These are phyloP conservation scores for Anaspis maculata DNA, from an alignment of 2,888 invertebrate genomes.

Conservation along the genomic window DNA sequence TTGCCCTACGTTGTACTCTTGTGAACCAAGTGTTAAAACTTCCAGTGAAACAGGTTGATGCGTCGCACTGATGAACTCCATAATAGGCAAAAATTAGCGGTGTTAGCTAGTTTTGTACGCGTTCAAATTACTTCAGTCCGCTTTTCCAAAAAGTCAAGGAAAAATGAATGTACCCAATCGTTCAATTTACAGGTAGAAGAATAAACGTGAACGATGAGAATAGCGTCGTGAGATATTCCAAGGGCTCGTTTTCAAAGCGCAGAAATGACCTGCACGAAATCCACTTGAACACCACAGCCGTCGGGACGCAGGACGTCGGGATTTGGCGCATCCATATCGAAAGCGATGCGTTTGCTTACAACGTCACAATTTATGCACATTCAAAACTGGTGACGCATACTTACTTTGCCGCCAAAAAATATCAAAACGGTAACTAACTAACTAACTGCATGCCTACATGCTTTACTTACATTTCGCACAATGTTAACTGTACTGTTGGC, in stretches of 20 bases:
- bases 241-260: constrained; percentile 26
- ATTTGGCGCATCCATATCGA: constrained; percentile 29
- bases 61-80: no score
- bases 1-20: no score
- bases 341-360: constrained; percentile 22
- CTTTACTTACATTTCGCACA: constrained; percentile 12
- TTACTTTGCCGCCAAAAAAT: constrained; percentile 4
- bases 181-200: constrained; percentile 47
- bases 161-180: no score
- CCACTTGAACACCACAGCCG: constrained; percentile 24
- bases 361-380: constrained; percentile 30
- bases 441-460: not conserved
- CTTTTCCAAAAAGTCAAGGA: no score
- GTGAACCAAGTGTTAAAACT: no score
- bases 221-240: constrained; percentile 44
- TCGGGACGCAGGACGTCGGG: constrained; percentile 24
- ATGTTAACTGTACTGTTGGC: no score
- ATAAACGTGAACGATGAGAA: constrained; percentile 46
- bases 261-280: constrained; percentile 27
- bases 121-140: no score
- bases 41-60: no score
- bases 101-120: no score
- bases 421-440: constrained; percentile 11
- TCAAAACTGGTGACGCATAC: constrained; percentile 23
- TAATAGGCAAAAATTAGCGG: no score